Base-by-base conservation (phyloP, 2,113 vertebrate genomes). In the Platichthys stellatus region DNA sequence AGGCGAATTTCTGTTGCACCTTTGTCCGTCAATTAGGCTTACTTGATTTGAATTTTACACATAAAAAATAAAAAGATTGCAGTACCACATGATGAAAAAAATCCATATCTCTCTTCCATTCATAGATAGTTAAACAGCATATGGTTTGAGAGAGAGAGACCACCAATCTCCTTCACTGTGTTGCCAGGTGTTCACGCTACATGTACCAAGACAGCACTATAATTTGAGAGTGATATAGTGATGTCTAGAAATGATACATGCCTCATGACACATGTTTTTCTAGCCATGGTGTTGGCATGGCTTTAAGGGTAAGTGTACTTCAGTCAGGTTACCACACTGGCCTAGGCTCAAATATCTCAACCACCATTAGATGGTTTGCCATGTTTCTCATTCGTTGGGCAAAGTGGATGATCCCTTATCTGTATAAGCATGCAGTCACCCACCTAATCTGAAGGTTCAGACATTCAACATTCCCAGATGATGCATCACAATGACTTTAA, bases 211-310 rank as follows among this genome's bases (percentile, higher is more conserved):
- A 78, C 66, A 40, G 75, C 56, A 3, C 31, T 58, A 68, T 76
- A 63, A 76, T 76, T 35, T 80, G 76, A 82, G 75, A 80, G 49
- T 82, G 76, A 87, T 76, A 0, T 60, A 84, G 49, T 26, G 72
- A 76, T 56, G 68, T 68, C 70, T 84, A 76, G 80, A 84, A 87
- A 63, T 87, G 72, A 87, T 76, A 28, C 75, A 84, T 57, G 18
- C 3, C 5, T 35, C 13, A 6, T 4, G 15, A 51, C 62, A 65
- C 35, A 56, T 58, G 31, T 62, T 38, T 2, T 40, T 28, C 26
- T 38, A 62, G 43, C 43, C 43, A 18, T 18, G 14, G 17, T 2
- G 10, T 35, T 38, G 3, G 26, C 26, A 18, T 63, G 35, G 35
- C 35, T 23, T 2, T 21, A 63, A 12, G 11, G 60, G 9, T 62